Evolutionary conservation across 2,113 vertebrate species (phyloP).

Genomic region (Zonotrichia leucophrys): DNA sequence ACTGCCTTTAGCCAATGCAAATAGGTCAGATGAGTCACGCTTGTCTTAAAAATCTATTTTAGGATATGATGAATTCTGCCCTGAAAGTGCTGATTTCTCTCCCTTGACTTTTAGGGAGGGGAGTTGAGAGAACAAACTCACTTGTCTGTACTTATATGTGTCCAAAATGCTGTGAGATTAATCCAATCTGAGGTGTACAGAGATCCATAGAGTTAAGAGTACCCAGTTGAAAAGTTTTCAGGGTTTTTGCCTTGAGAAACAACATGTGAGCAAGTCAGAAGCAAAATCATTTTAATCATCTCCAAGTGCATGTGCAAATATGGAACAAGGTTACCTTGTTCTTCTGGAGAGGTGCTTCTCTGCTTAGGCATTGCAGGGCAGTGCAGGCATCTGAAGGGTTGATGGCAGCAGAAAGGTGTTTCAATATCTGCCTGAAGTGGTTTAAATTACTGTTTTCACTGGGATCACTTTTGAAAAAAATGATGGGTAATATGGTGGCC

Average conservation of each 20-base stretch:
- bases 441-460: not conserved
- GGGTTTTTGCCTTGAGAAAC: not conserved
- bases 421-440: not conserved
- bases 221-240: not conserved
- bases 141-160: not conserved
- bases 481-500: not conserved
- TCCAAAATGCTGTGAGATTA: not conserved
- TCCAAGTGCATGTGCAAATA: not conserved
- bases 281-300: not conserved
- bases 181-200: not conserved
- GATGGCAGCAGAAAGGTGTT: not conserved
- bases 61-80: not conserved
- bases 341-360: not conserved
- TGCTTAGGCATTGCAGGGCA: not conserved
- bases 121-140: not conserved
- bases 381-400: not conserved
- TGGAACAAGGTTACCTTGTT: not conserved
- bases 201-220: not conserved
- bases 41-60: slow-evolving; percentile 22
- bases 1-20: not conserved
- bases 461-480: not conserved
- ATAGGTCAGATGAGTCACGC: slow-evolving; percentile 53
- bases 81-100: slow-evolving; percentile 5
- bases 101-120: not conserved
- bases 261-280: not conserved